phyloP scores from a whole-genome alignment of 2,888 invertebrate species.

The Drosophila eohydei region DNA sequence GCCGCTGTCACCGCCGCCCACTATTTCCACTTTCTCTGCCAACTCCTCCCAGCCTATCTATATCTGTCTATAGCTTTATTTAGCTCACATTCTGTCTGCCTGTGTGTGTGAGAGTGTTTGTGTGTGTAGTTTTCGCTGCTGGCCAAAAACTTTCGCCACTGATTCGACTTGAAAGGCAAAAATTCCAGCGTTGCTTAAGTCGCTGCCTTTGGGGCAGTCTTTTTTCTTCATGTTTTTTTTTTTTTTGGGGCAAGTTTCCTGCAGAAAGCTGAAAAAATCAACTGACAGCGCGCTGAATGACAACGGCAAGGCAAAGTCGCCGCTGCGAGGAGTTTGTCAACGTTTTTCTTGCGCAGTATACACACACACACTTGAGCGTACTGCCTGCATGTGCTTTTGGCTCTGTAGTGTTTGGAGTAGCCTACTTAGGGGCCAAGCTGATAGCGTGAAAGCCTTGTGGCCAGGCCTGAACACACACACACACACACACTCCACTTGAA shows the following conservation, averaged over 20 bases:
- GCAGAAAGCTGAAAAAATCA: conserved; percentile 42
- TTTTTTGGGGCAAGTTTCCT: conserved; percentile 41
- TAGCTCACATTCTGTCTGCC: background rate
- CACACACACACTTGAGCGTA: conserved; percentile 30
- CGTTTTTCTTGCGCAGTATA: conserved; percentile 49
- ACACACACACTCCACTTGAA: conserved; percentile 39
- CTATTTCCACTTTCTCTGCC: background rate
- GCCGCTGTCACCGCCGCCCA: background rate
- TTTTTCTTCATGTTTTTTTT: conserved; percentile 3
- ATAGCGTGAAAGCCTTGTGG: conserved; percentile 26
- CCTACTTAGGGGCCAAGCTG: conserved; percentile 53
- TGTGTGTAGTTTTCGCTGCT: conserved; percentile 63
- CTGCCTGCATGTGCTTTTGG: conserved; percentile 58
- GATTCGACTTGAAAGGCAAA: conserved; percentile 64
- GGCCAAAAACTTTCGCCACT: conserved; percentile 72
- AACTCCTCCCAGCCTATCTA: background rate
- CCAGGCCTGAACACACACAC: conserved; percentile 11
- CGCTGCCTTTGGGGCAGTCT: conserved; percentile 31
- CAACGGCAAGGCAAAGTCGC: conserved; percentile 62
- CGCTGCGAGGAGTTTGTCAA: conserved; percentile 68
- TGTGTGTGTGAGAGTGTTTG: conserved; percentile 5
- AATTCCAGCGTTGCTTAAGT: conserved; percentile 61
- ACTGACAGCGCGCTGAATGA: conserved; percentile 78
- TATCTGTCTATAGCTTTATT: background rate
- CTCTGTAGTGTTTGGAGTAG: conserved; percentile 48